Evolutionary conservation across 1,140 invertebrate genomes (phyloP), one percentile per base, ranked within the genome.

Genomic region (Drosophila mojavensis): DNA sequence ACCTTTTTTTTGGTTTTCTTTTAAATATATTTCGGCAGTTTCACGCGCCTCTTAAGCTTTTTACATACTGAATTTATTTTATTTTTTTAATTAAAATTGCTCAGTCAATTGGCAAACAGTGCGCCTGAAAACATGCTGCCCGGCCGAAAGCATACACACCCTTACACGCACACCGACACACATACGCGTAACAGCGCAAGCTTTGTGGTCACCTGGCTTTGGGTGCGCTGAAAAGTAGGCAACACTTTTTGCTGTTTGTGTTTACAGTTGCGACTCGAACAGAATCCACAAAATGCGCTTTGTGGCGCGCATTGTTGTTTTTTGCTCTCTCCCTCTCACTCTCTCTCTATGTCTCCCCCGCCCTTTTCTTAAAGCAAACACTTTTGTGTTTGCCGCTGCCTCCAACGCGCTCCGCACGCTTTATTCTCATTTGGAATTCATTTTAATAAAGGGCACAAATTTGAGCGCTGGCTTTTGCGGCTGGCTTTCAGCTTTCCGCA

Each of bases 381-480:
- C 39, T 41, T 48, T 66, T 53, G 20, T 28, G 39, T 10, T 36
- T 33, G 36, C 50, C 26, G 15, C 36, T 26, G 26, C 39, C 30
- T 41, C 4, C 13, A 33, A 0, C 9, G 3, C 20, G 48, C 65
- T 45, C 45, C 17, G n/a, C 9, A 4, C 20, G 9, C 55, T 53
- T 43, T 17, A 17, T 48, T 58, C 76, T 88, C 72, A 77, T 86
- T 86, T 83, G 61, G 83, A 64, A 83, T 86, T 88, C 84, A 83
- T 86, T 86, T 86, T 83, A 86, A 86, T 88, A 86, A 79, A 86
- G 79, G 79, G 77, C 79, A 86, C 83, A 81, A 86, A 88, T 88
- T 89, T 79, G 45, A 53, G 65, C 60, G 73, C 55, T 83, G 72
- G 76, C 73, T 78, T 75, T 79, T 86, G 83, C 72, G 83, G 83